Evolutionary conservation across 92 coral and sea anemone species (phyloP), one percentile per base, ranked within the genome.

Genomic region (Zoanthus sociatus): DNA sequence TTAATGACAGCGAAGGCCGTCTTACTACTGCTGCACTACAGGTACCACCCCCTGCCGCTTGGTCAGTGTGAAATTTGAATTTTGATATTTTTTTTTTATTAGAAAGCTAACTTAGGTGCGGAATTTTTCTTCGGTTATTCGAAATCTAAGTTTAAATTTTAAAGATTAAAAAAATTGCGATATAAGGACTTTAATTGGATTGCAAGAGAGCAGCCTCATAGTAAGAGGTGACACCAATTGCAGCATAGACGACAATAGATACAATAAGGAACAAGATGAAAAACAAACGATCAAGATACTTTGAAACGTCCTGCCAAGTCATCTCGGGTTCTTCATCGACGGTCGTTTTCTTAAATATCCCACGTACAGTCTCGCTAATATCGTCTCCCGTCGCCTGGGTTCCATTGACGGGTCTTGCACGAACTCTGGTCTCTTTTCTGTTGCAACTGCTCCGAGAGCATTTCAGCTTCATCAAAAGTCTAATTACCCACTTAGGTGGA

Each of bases 241-340:
- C 33, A 7, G 47, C 5, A 55, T 78, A 78, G 55, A 33, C 46
- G 3, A 13, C 17, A 3, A 78, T 18, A 1, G 84, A 72, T 3
- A 78, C 42, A 20, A 78, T 32, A 17, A 78, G 20, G 61, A 78
- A 78, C 71, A 61, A 21, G 9, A 63, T 26, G 60, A 78, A 61
- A 46, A 60, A 78, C 32, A 78, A 8, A 4, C 84, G 84, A 55
- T 78, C 84, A 60, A 78, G 73, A 37, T 7, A 42, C 48, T 17
- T 37, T 0, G 84, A 78, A 0, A 61, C 84, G 4, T 78, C 72
- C 45, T 56, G 31, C 84, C 73, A 61, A 4, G 72, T 78, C 54
- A 78, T 37, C n/a, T 60, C 21, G 15, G 30, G 72, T 56, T 61
- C 72, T 7, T 78, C 71, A 33, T 56, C 84, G 7, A n/a, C 54